These are phyloP conservation scores for Drosophila santomea DNA, from an alignment of 1,140 invertebrate genomes.

Conservation along the genomic window DNA sequence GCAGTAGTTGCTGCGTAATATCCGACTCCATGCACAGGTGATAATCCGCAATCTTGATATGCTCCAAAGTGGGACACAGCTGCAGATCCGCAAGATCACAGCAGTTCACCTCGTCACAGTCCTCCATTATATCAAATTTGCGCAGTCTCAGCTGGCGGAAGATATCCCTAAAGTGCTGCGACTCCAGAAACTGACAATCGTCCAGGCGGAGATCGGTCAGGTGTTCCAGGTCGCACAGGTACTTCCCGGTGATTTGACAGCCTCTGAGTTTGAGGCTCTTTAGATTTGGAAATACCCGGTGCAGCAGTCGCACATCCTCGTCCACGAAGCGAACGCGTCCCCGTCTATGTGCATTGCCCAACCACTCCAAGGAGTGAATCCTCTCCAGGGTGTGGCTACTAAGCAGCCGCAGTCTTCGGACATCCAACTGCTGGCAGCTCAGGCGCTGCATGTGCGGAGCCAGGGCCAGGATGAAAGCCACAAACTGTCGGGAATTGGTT, in stretches of 20 bases:
- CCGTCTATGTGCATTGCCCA: conserved; percentile 23
- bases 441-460: conserved; percentile 55
- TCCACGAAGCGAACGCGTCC: conserved; percentile 59
- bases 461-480: conserved; percentile 51
- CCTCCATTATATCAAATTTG: conserved; percentile 77
- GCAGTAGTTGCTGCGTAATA: conserved; percentile 63
- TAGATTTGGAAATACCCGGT: conserved; percentile 58
- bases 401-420: conserved; percentile 52
- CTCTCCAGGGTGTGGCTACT: conserved; percentile 28
- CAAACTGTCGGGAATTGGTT: conserved; percentile 40
- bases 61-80: conserved; percentile 70
- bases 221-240: conserved; percentile 55
- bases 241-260: conserved; percentile 69
- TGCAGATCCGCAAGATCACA: conserved; percentile 69
- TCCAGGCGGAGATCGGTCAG: conserved; percentile 65
- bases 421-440: conserved; percentile 55
- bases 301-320: conserved; percentile 65
- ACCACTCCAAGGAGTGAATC: conserved; percentile 57
- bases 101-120: conserved; percentile 77
- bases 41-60: conserved; percentile 77
- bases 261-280: conserved; percentile 54
- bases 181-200: conserved; percentile 71
- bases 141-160: conserved; percentile 60
- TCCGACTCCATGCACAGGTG: conserved; percentile 74
- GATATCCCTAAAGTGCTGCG: conserved; percentile 68